Percentiles rank a stretch among this genome's conserved stretches.
These are phyloP conservation scores for Sphyrna mokarran DNA, from an alignment of 2,113 vertebrate species.

Conservation along the genomic window DNA sequence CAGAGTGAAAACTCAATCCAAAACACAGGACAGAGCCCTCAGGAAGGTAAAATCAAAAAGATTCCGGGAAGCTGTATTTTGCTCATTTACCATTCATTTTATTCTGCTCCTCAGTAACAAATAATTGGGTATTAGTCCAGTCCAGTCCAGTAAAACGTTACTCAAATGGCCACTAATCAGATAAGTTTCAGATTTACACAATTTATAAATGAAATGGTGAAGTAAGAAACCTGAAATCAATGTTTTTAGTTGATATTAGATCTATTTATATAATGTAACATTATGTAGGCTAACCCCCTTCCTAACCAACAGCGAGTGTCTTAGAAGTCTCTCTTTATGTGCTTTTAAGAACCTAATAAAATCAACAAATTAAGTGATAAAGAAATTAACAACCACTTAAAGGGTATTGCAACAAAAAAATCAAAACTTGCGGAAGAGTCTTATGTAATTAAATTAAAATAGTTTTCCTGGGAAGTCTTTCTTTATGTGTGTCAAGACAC, in stretches of 20 bases:
- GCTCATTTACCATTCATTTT: not conserved
- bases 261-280: not conserved
- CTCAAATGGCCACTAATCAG: not conserved
- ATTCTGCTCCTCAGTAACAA: not conserved
- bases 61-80: slow-evolving; percentile 39
- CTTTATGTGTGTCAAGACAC: too few relatives aligned
- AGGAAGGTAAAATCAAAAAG: slow-evolving; percentile 70
- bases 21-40: slow-evolving; percentile 92
- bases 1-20: slow-evolving; percentile 74
- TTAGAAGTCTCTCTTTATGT: too few relatives aligned
- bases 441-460: too few relatives aligned
- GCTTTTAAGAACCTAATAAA: too few relatives aligned
- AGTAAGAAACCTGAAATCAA: not conserved
- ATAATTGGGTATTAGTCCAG: too few relatives aligned
- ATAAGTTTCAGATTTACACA: not conserved
- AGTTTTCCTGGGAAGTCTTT: too few relatives aligned
- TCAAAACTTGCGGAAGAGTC: too few relatives aligned
- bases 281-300: too few relatives aligned
- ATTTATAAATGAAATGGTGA: not conserved
- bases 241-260: not conserved
- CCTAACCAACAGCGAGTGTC: too few relatives aligned
- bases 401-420: too few relatives aligned
- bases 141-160: not conserved
- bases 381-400: too few relatives aligned
- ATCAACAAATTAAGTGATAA: too few relatives aligned